Base-by-base conservation (phyloP, 2,113 vertebrate genomes). In the Limnothrissa miodon region DNA sequence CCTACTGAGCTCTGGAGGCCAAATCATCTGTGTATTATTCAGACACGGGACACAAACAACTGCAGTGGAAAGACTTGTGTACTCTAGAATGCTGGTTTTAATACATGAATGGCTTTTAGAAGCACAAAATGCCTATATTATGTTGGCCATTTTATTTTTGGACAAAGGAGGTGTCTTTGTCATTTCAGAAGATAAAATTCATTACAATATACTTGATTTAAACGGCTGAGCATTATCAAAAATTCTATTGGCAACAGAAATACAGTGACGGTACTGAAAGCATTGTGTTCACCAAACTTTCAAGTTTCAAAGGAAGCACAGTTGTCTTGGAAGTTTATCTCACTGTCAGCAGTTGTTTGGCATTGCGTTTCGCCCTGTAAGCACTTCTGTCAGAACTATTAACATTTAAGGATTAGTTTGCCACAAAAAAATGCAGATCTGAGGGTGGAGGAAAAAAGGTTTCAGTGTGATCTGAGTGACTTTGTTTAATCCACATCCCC, bases 311-410 rank as follows among this genome's bases (percentile, higher is more conserved):
- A 56, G 51, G 13, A 66, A 33, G 66, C 66, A 17, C 85, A 87
- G 85, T 42, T 80, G 83, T 87, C 88, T 88, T 88, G 48, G 84
- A 89, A 89, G 82, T 88, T 87, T 88, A 78, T 46, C 84, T 56
- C 83, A 66, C 79, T 53, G 83, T 92, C 92, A 90, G 90, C 90
- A 89, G 82, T 83, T 88, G 88, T 86, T 84, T 25, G 23, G 45
- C 17, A 8, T 74, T 78, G 25, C 62, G 81, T 80, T 29, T 39
- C 80, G 84, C 88, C 91, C 90, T 86, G 89, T 93, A 91, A 90
- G 90, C 92, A 91, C 23, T 91, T 91, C 87, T 92, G 92, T 92
- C 91, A 84, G 87, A 92, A 90, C 91, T 89, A 90, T 91, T 93
- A 92, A 88, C 89, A 90, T 90, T 87, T 89, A 84, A 88, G 85